A percentile compares a stretch with the other conserved stretches of the same genome.
Conservation (phyloP, 2,888 invertebrate genomes). For the Rhaphigaster nebulosa region DNA sequence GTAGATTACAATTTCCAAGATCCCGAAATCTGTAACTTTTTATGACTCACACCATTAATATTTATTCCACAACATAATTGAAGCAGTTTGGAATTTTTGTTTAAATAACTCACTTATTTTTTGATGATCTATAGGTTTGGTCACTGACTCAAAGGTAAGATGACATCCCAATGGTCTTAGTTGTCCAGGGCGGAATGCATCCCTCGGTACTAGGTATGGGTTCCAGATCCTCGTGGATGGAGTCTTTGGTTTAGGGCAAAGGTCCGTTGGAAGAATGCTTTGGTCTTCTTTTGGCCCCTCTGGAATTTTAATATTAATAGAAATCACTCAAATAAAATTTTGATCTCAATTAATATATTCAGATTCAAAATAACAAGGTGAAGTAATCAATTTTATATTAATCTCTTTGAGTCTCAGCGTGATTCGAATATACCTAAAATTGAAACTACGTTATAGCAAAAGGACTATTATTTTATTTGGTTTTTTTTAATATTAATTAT, state of each 20-base stretch:
- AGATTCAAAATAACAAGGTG: too few species aligned
- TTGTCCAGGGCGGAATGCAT: conserved; percentile 2
- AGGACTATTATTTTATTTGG: too few species aligned
- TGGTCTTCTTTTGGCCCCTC: neutral
- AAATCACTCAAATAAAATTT: neutral
- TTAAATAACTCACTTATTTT: neutral
- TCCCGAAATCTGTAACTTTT: too few species aligned
- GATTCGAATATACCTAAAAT: too few species aligned
- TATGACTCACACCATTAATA: too few species aligned
- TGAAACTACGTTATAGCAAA: too few species aligned
- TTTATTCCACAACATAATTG: too few species aligned
- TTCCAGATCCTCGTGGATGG: conserved; percentile 7
- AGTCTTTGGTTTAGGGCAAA: neutral
- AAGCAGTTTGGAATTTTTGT: neutral
- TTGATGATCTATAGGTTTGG: neutral
- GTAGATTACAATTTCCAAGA: too few species aligned
- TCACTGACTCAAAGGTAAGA: neutral
- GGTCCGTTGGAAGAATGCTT: neutral
- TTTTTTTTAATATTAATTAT: too few species aligned
- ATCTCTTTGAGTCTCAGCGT: too few species aligned
- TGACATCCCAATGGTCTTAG: neutral
- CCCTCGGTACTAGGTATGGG: neutral
- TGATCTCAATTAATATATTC: too few species aligned
- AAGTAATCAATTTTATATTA: too few species aligned
- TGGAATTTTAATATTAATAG: neutral